A percentile compares a stretch with the other conserved stretches of the same genome.
phyloP scores from a whole-genome alignment of 2,113 vertebrate genomes.

The Neofelis nebulosa region DNA sequence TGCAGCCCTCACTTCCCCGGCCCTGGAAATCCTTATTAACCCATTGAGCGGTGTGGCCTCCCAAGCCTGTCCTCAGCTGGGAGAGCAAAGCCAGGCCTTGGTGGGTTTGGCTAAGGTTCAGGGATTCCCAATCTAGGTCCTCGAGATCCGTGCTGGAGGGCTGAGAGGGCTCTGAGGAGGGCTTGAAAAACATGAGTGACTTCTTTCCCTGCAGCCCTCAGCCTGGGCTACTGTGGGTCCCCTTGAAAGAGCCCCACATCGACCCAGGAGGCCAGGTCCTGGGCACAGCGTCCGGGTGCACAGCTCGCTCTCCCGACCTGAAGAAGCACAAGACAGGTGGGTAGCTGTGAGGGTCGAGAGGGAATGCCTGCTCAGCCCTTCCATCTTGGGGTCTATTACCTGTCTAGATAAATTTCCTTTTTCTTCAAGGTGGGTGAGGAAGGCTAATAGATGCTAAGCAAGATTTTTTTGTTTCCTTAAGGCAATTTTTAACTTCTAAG shows the following conservation, averaged over 20 bases:
- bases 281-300: too few species aligned
- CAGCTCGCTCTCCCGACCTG: not conserved
- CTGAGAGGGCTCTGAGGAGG: not conserved
- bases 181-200: slow-evolving; percentile 2
- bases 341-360: not conserved
- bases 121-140: not conserved
- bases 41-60: slow-evolving; percentile 79
- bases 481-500: not conserved
- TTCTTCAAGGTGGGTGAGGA: not conserved
- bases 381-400: too few species aligned
- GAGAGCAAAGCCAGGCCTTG: not conserved
- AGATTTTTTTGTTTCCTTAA: not conserved
- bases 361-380: not conserved
- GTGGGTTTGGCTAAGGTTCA: slow-evolving; percentile 7
- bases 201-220: not conserved
- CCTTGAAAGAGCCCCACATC: fast-evolving
- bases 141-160: slow-evolving; percentile 53
- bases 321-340: not conserved
- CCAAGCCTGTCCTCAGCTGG: not conserved
- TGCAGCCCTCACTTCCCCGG: slow-evolving; percentile 53
- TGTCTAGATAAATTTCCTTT: not conserved
- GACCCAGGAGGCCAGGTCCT: not conserved
- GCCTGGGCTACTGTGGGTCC: not conserved
- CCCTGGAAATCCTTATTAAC: slow-evolving; percentile 72
- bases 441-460: not conserved